These are phyloP conservation scores for Coreoperca whiteheadi DNA, from an alignment of 2,113 vertebrate genomes.

Conservation along the genomic window DNA sequence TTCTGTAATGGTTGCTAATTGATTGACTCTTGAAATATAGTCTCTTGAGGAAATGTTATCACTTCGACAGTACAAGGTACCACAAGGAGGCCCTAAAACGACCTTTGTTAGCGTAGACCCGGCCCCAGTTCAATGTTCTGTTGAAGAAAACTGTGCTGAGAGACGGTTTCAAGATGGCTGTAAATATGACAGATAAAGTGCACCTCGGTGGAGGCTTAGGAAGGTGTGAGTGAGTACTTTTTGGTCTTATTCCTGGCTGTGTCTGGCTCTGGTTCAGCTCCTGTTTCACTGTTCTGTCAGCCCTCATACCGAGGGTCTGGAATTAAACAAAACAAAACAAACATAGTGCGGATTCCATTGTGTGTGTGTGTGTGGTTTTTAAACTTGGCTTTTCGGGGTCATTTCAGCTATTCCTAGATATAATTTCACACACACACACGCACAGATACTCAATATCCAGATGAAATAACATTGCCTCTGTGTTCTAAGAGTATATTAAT, in stretches of 20 bases:
- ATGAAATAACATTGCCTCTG: slow-evolving; percentile 74
- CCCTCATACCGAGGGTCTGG: slow-evolving; percentile 69
- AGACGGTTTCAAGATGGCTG: slow-evolving; percentile 46
- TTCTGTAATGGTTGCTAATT: background rate
- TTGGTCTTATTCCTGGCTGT: slow-evolving; percentile 59
- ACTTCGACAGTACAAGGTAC: slow-evolving; percentile 11
- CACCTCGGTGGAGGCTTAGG: slow-evolving; percentile 10
- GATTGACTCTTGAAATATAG: slow-evolving; percentile 4
- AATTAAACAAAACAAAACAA: slow-evolving; percentile 71
- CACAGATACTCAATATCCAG: slow-evolving; percentile 67
- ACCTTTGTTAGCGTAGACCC: slow-evolving; percentile 8
- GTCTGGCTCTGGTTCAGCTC: slow-evolving; percentile 69
- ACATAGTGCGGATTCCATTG: slow-evolving; percentile 77
- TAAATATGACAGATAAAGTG: slow-evolving; percentile 59
- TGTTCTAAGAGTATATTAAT: slow-evolving; percentile 63
- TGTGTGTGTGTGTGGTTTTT: slow-evolving; percentile 72
- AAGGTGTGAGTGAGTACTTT: slow-evolving; percentile 61
- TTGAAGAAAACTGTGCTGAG: slow-evolving; percentile 30
- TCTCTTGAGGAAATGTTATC: slow-evolving; percentile 26
- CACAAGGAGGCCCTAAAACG: background rate
- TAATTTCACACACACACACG: slow-evolving; percentile 44
- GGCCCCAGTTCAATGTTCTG: background rate
- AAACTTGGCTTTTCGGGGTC: slow-evolving; percentile 45
- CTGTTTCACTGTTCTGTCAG: slow-evolving; percentile 69
- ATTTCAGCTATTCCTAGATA: slow-evolving; percentile 52